Evolutionary conservation across 2,797 vertebrate species (phyloP).

Genomic region (Sylvia borin): DNA sequence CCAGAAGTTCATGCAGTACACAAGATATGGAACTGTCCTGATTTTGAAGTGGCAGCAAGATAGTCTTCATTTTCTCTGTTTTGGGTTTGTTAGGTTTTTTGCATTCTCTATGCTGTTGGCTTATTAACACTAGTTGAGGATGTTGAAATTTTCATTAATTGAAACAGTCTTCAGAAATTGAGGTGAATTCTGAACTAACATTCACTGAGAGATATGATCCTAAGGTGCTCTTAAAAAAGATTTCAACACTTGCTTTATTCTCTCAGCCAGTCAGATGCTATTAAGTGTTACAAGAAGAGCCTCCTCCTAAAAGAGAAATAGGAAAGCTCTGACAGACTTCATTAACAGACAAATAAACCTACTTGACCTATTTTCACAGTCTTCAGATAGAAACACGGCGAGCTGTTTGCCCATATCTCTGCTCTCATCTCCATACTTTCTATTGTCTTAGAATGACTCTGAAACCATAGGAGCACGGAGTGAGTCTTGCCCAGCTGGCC

Average conservation of each 20-base stretch:
- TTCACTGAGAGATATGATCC: background rate
- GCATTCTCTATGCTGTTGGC: background rate
- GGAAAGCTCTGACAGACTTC: background rate
- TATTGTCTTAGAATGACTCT: slow-evolving; percentile 32
- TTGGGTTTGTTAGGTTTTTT: background rate
- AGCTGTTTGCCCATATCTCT: slow-evolving; percentile 26
- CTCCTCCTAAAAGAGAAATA: background rate
- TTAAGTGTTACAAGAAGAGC: background rate
- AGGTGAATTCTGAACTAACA: background rate
- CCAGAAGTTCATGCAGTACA: background rate
- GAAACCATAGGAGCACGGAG: background rate
- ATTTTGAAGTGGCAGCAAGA: background rate
- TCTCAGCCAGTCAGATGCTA: background rate
- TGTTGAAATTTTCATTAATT: background rate
- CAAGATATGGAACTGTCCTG: background rate
- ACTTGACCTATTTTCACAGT: slow-evolving; percentile 41
- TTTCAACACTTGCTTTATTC: background rate
- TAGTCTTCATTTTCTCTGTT: background rate
- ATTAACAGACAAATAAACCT: slow-evolving; percentile 37
- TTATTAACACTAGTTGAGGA: background rate
- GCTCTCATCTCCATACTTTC: slow-evolving; percentile 29
- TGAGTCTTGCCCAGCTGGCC: slow-evolving; percentile 47
- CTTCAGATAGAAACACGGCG: slow-evolving; percentile 18
- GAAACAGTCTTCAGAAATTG: background rate
- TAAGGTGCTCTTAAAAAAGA: background rate